Evolutionary conservation across 2,888 invertebrate species (phyloP), one percentile per base, ranked within the genome.

Genomic region (Molorchus minor): DNA sequence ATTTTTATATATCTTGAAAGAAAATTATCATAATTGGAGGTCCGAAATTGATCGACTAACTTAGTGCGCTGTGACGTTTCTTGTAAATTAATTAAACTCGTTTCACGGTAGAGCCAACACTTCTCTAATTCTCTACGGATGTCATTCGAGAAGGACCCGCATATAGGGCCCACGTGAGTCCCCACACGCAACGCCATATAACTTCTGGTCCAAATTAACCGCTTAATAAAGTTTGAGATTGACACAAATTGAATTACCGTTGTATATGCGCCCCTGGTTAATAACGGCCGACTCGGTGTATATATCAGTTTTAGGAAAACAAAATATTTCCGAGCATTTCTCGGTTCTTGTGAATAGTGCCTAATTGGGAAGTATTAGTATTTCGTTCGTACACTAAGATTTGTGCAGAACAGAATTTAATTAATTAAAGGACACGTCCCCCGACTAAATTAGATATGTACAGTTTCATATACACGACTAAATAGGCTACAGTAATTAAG

Each of bases 191-290:
- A 70, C 65, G 20, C 62, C 66, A 57, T 68, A 70, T 52, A 52
- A 68, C 70, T 71, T 67, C 64, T 72, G 71, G 63, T 71, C 71
- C 64, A 68, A 72, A 72, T 72, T 71, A 74, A 69, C 71, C 71
- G 72, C 71, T 73, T 73, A 72, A 71, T 73, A 71, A 73, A 72
- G 67, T 72, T 72, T 59, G 69, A 68, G 74, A 74, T 72, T 73
- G 74, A 72, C 73, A 72, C 70, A 70, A 73, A 74, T 72, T 73
- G 70, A 68, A 71, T 72, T 71, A 71, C 61, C 58, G 65, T 67
- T 68, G 62, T 65, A 58, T 62, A 65, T 47, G 58, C 56, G 61
- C 49, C 49, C n/a, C 46, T 53, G 43, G 58, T 58, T 57, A 44
- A 59, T 55, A 55, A 44, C n/a, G n/a, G n/a, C 38, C 40, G 15